These are phyloP conservation scores for Halcyon badia DNA, from an alignment of 2,797 vertebrate genomes.

Conservation along the genomic window DNA sequence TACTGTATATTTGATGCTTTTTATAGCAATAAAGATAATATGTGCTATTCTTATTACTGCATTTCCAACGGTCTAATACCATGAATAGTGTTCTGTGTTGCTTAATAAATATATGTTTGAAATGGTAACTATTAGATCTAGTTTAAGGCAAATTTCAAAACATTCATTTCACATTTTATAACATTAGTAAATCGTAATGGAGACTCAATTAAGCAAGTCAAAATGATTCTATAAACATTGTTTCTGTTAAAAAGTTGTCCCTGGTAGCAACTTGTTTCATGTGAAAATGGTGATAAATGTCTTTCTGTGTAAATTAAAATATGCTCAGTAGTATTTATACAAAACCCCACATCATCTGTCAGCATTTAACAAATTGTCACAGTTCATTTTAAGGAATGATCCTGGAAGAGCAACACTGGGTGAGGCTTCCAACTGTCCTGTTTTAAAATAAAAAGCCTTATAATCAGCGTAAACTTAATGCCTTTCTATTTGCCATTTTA, in stretches of 20 bases:
- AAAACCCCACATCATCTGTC: background rate
- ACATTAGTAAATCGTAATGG: background rate
- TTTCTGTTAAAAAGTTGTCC: background rate
- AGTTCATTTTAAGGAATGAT: background rate
- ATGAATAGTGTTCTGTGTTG: background rate
- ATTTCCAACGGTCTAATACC: background rate
- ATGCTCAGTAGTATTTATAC: background rate
- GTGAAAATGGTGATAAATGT: background rate
- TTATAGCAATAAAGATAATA: background rate
- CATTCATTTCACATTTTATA: background rate
- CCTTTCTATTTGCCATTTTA: background rate
- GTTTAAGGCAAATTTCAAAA: background rate
- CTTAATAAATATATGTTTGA: background rate
- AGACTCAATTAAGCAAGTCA: background rate
- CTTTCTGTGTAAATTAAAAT: background rate
- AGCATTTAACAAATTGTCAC: background rate
- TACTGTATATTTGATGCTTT: background rate
- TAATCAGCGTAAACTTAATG: background rate
- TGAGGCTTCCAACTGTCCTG: background rate
- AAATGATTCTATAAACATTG: background rate
- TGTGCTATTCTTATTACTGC: background rate
- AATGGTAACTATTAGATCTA: background rate
- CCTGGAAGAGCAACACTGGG: background rate
- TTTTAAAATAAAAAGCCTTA: slow-evolving; percentile 7
- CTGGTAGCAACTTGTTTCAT: background rate